A percentile compares a stretch with the other conserved stretches of the same genome.
Evolutionary conservation across 2,113 vertebrate genomes (phyloP).

Genomic region (Hucho hucho): DNA sequence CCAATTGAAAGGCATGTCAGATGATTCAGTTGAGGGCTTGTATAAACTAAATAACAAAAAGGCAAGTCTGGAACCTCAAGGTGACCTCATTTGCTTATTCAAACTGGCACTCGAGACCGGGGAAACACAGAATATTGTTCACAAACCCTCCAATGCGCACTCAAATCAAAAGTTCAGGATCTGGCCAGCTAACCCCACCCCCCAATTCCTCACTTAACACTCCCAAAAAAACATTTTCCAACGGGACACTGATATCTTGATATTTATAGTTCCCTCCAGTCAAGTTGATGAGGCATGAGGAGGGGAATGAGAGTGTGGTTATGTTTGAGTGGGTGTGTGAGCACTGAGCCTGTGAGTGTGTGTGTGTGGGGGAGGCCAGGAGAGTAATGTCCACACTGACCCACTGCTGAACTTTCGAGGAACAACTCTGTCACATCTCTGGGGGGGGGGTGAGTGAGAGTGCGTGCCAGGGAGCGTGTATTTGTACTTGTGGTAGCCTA

Average conservation of each 20-base stretch:
- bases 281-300: not conserved
- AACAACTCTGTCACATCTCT: not conserved
- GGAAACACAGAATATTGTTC: not conserved
- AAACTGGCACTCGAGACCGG: not conserved
- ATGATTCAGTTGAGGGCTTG: not conserved
- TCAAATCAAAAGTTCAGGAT: not conserved
- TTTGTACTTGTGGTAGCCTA: too few relatives aligned
- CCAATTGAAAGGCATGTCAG: not conserved
- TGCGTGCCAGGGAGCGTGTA: not conserved
- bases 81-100: not conserved
- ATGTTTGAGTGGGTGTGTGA: not conserved
- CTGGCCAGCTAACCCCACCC: too few relatives aligned
- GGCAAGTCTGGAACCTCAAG: not conserved
- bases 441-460: not conserved
- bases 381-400: conserved; percentile 36
- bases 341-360: conserved; percentile 18
- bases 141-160: not conserved
- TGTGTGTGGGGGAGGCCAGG: conserved; percentile 23
- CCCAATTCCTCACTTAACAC: not conserved
- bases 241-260: not conserved
- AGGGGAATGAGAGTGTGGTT: not conserved
- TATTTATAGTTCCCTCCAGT: not conserved
- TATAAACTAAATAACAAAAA: not conserved
- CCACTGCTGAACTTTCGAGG: conserved; percentile 30
- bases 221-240: not conserved